Evolutionary conservation across 2,888 invertebrate genomes (phyloP), one percentile per base, ranked within the genome.

Genomic region (Helicoverpa assulta): DNA sequence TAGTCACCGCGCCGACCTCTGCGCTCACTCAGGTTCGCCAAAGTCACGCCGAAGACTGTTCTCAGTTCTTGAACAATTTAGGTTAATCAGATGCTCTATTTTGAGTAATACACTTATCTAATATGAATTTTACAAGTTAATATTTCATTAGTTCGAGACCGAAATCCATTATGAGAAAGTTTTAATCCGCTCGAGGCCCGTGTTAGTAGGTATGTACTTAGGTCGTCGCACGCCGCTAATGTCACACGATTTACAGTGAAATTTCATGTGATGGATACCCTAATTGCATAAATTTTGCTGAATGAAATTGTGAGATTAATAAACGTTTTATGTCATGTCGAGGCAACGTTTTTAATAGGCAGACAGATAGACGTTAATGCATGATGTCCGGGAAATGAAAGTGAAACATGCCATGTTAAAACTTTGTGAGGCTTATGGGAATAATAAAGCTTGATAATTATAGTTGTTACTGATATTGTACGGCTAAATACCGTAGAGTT

Each of bases 131-230:
- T 64, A 64, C 33, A 26, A 63, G 74, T 68, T 81, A 75, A 78
- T 81, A 82, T 83, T 82, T 81, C 74, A 85, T 84, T 82, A 85
- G 70, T 83, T 85, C 82, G 75, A 78, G 78, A 81, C 79, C 81
- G 73, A 85, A 86, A 88, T 83, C 82, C 83, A 86, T 82, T 86
- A 86, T 80, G 81, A 85, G 76, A 82, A 88, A 86, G 87, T 88
- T 88, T 88, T 85, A 85, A 87, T 88, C 84, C 81, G 81, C 69
- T 74, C 75, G 66, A 80, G 73, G 66, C 70, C 72, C 67, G 73
- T 73, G 73, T 77, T 72, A 80, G 80, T 75, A 77, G 47, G 77
- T 73, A 69, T 74, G 73, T 84, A 80, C 74, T 80, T 83, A 82
- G 81, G 80, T 83, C 65, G 77, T 73, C 73, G 75, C 70, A 67